Evolutionary conservation across 2,113 vertebrate genomes (phyloP).

Genomic region (Pterocles gutturalis): DNA sequence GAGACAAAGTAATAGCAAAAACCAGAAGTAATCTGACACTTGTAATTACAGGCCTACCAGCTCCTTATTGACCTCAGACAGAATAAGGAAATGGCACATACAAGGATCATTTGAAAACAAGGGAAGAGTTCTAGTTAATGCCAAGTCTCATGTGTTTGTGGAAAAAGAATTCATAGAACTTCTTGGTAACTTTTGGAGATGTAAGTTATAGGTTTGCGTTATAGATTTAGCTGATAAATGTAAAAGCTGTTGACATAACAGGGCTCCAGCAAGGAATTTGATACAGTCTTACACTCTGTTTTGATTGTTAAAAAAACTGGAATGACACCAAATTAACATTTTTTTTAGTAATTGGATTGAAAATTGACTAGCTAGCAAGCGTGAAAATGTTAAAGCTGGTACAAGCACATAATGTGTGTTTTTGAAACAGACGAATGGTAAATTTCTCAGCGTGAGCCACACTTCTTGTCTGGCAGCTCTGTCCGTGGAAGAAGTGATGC

Average conservation of each 20-base stretch:
- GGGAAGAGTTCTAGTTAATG: neutral
- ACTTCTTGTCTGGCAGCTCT: neutral
- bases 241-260: neutral
- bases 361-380: neutral
- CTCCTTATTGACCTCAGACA: neutral
- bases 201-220: neutral
- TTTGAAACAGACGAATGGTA: neutral
- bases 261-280: neutral
- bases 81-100: constrained; percentile 1
- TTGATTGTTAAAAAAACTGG: neutral
- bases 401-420: neutral
- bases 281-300: neutral
- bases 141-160: neutral
- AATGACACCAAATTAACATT: neutral
- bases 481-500: neutral
- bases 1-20: constrained; percentile 20
- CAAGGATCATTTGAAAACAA: neutral
- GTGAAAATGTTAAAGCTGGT: neutral
- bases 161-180: constrained; percentile 5
- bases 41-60: constrained; percentile 23
- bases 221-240: constrained; percentile 13
- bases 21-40: constrained; percentile 14
- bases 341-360: neutral
- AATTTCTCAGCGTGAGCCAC: fast-evolving
- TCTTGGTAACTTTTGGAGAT: neutral